Percentiles rank a stretch among this genome's conserved stretches.
These are phyloP conservation scores for Zaprionus bogoriensis DNA, from an alignment of 2,888 invertebrate genomes.

Conservation along the genomic window DNA sequence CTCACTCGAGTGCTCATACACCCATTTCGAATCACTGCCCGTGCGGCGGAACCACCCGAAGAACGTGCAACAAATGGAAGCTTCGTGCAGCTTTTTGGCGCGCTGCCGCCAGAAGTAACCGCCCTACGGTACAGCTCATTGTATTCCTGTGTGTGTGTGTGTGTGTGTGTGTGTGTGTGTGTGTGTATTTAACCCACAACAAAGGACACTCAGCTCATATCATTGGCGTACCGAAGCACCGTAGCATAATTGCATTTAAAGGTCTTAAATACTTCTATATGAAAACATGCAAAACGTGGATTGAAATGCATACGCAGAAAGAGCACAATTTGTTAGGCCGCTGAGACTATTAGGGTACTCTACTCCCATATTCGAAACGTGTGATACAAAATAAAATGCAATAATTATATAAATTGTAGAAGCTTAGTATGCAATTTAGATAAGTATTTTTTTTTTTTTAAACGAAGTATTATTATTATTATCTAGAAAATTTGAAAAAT, in stretches of 20 bases:
- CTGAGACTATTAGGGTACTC: constrained; percentile 8
- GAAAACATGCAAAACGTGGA: constrained; percentile 20
- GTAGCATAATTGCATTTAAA: constrained; percentile 72
- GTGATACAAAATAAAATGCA: too few relatives aligned
- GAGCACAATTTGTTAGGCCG: not conserved
- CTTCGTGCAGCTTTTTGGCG: constrained; percentile 57
- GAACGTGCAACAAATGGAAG: constrained; percentile 65
- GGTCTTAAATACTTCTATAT: constrained; percentile 39
- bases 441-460: too few relatives aligned
- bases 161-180: constrained; percentile 13
- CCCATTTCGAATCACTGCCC: too few relatives aligned
- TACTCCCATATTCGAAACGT: not conserved
- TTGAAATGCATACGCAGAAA: not conserved
- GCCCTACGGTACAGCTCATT: constrained; percentile 11
- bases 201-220: constrained; percentile 71
- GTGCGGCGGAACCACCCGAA: constrained; percentile 49
- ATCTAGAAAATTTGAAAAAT: too few relatives aligned
- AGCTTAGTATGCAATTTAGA: too few relatives aligned
- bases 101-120: constrained; percentile 30
- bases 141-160: constrained; percentile 11
- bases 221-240: constrained; percentile 65
- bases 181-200: constrained; percentile 65
- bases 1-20: constrained; percentile 4
- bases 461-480: too few relatives aligned
- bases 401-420: too few relatives aligned